These are phyloP conservation scores for Hypothenemus hampei DNA, from an alignment of 1,140 invertebrate genomes.

Conservation along the genomic window DNA sequence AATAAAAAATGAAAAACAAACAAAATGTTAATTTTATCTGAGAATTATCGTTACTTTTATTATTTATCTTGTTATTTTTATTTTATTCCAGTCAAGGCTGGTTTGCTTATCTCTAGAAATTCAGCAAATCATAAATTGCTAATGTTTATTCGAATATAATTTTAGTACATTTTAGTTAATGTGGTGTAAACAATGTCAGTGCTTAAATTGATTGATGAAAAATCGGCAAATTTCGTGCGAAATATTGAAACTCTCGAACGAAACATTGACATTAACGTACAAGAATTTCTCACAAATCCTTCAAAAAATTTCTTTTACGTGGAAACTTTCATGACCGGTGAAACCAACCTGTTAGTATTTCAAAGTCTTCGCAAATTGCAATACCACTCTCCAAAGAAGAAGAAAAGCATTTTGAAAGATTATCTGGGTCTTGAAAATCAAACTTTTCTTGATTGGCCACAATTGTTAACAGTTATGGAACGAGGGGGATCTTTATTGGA, in stretches of 20 bases:
- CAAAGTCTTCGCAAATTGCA: not conserved
- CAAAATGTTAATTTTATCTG: too few species aligned
- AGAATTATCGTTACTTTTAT: too few species aligned
- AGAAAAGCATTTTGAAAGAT: not conserved
- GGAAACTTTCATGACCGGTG: constrained; percentile 5
- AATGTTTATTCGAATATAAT: too few species aligned
- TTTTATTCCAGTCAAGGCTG: too few species aligned
- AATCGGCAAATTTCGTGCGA: not conserved
- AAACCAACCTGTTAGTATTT: constrained; percentile 4
- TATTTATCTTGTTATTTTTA: too few species aligned
- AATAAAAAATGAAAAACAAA: too few species aligned
- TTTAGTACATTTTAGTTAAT: too few species aligned
- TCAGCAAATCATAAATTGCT: too few species aligned
- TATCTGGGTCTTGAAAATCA: constrained; percentile 3
- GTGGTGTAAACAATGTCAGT: too few species aligned
- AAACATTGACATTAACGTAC: not conserved
- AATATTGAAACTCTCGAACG: constrained; percentile 4
- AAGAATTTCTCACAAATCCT: not conserved
- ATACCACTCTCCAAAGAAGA: not conserved
- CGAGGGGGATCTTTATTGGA: not conserved
- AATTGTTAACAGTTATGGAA: not conserved
- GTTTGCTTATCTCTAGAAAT: too few species aligned
- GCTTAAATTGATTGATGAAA: too few species aligned
- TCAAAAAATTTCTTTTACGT: not conserved
- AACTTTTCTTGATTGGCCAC: constrained; percentile 4